These are phyloP conservation scores for Xylota segnis DNA, from an alignment of 2,888 invertebrate genomes.

Conservation along the genomic window DNA sequence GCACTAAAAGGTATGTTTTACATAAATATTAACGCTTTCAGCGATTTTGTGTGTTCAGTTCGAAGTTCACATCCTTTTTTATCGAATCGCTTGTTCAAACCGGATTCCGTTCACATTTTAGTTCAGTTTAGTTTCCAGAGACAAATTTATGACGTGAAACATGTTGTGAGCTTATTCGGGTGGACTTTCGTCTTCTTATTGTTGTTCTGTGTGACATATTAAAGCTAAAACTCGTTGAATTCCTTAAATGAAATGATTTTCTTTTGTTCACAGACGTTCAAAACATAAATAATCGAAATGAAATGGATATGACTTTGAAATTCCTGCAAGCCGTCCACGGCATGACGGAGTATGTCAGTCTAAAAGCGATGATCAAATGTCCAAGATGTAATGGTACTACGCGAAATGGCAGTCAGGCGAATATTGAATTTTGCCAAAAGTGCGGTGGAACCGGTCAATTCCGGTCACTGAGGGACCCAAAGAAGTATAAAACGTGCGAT, in stretches of 20 bases:
- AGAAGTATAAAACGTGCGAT: slow-evolving; percentile 78
- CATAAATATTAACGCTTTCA: no score
- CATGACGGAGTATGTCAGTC: slow-evolving; percentile 80
- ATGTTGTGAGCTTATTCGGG: no score
- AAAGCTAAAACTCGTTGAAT: no score
- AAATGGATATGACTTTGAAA: slow-evolving; percentile 79
- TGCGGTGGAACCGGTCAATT: slow-evolving; percentile 82
- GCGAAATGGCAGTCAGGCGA: slow-evolving; percentile 78
- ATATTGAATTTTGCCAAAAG: slow-evolving; percentile 81
- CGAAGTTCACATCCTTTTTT: no score
- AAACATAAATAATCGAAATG: slow-evolving; percentile 76
- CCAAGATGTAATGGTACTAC: slow-evolving; percentile 81
- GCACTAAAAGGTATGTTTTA: slow-evolving; percentile 24
- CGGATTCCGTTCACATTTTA: no score
- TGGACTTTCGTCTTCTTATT: no score
- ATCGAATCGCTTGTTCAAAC: no score
- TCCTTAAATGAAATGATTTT: not conserved
- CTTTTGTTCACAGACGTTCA: slow-evolving; percentile 77
- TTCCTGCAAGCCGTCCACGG: slow-evolving; percentile 82
- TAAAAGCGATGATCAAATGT: slow-evolving; percentile 80
- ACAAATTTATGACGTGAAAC: no score
- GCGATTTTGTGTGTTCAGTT: no score
- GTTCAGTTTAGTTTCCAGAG: no score
- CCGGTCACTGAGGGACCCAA: slow-evolving; percentile 78
- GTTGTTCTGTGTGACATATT: no score